Conservation (phyloP, 1,140 invertebrate species). For the Trissolcus basalis region DNA sequence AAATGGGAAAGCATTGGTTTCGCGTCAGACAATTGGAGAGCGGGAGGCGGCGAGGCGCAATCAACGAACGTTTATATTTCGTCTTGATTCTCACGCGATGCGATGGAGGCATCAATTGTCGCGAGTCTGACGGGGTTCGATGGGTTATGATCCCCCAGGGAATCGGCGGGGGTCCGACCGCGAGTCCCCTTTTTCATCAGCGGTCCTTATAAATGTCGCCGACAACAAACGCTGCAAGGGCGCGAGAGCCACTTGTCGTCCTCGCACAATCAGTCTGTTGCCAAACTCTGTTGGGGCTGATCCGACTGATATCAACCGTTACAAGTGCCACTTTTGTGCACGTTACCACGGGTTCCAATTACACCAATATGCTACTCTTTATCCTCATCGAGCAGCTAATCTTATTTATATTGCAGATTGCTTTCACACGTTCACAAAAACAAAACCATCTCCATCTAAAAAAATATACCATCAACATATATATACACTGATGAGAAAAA, state of each 20-base stretch:
- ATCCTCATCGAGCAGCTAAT: conserved; percentile 25
- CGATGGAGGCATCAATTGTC: conserved; percentile 55
- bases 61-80: conserved; percentile 38
- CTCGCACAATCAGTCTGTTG: conserved; percentile 31
- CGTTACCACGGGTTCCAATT: conserved; percentile 51
- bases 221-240: conserved; percentile 28
- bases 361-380: conserved; percentile 44
- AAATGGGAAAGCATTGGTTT: conserved; percentile 41
- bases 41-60: conserved; percentile 25
- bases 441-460: too few relatives aligned
- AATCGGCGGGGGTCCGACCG: conserved; percentile 11
- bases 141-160: conserved; percentile 41
- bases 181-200: conserved; percentile 39
- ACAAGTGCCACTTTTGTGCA: conserved; percentile 43
- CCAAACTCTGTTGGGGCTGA: conserved; percentile 31
- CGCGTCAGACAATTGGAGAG: conserved; percentile 8
- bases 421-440: conserved; percentile 29
- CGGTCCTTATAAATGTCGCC: conserved; percentile 24
- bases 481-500: too few relatives aligned
- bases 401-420: conserved; percentile 18
- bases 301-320: conserved; percentile 41
- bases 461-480: too few relatives aligned
- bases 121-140: conserved; percentile 17
- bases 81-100: conserved; percentile 54
- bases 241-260: conserved; percentile 42